phyloP scores from a whole-genome alignment of 2,888 invertebrate species.

The Cosmopolites sordidus region DNA sequence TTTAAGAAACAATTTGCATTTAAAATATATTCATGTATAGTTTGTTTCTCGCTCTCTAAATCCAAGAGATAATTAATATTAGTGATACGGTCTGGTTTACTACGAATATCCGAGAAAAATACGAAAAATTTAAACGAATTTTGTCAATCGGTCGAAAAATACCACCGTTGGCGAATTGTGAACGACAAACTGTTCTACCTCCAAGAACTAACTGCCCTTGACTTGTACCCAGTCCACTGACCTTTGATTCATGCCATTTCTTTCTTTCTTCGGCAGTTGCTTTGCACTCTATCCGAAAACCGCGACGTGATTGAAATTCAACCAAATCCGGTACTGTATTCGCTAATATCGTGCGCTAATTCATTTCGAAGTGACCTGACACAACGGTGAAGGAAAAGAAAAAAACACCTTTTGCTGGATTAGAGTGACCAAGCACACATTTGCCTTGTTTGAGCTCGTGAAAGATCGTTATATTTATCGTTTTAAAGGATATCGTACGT shows the following conservation, averaged over 20 bases:
- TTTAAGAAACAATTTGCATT: background rate
- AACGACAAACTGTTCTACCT: constrained; percentile 39
- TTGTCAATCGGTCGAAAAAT: background rate
- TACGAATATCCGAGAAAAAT: too few relatives aligned
- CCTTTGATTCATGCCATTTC: constrained; percentile 37
- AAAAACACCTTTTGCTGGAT: too few relatives aligned
- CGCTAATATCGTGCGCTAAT: too few relatives aligned
- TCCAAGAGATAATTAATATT: too few relatives aligned
- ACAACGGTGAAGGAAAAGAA: too few relatives aligned
- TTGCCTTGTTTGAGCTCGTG: too few relatives aligned
- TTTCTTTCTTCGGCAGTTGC: constrained; percentile 25
- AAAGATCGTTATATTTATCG: too few relatives aligned
- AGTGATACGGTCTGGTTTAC: too few relatives aligned
- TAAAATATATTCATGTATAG: too few relatives aligned
- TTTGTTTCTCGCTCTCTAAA: too few relatives aligned
- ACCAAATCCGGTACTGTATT: constrained; percentile 25
- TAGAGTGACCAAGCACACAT: too few relatives aligned
- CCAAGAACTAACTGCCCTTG: constrained; percentile 45
- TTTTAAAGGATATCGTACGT: background rate
- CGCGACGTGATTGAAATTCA: constrained; percentile 25
- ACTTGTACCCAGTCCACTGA: constrained; percentile 47
- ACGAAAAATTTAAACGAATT: background rate
- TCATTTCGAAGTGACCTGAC: too few relatives aligned
- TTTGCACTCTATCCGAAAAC: constrained; percentile 26
- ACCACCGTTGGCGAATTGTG: constrained; percentile 28